Percentiles rank a stretch among this genome's conserved stretches.
Evolutionary conservation across 2,888 invertebrate genomes (phyloP).

Genomic region (Neoaliturus tenellus): DNA sequence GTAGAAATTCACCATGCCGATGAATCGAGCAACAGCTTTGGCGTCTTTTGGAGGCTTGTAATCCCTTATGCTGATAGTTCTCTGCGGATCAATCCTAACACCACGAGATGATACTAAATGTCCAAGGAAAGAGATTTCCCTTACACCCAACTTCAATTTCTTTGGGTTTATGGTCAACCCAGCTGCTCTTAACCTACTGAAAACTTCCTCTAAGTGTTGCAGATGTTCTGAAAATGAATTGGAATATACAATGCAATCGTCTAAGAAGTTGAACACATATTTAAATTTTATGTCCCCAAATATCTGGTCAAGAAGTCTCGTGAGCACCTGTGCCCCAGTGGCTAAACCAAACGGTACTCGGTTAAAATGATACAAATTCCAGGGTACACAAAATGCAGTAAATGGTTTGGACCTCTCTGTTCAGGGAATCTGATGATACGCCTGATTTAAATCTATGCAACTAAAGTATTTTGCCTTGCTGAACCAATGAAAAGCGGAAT

Average conservation of each 20-base stretch:
- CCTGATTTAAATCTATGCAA: constrained; percentile 55
- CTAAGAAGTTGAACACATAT: constrained; percentile 59
- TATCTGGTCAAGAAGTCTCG: constrained; percentile 55
- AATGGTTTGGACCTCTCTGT: neutral
- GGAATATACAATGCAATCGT: constrained; percentile 57
- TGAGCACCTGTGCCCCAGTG: constrained; percentile 54
- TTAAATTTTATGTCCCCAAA: constrained; percentile 59
- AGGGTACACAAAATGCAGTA: constrained; percentile 53
- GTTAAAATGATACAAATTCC: constrained; percentile 51
- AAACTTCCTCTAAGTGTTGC: constrained; percentile 48
- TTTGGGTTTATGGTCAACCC: constrained; percentile 64
- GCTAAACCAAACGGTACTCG: constrained; percentile 59
- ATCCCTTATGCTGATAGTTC: constrained; percentile 55
- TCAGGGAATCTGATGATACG: constrained; percentile 59
- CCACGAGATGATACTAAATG: constrained; percentile 52
- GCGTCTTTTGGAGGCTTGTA: constrained; percentile 58
- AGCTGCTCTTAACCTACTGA: constrained; percentile 58
- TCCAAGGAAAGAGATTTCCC: constrained; percentile 55
- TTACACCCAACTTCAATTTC: constrained; percentile 40
- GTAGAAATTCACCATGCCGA: constrained; percentile 66
- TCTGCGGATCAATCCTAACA: constrained; percentile 59
- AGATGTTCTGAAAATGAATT: constrained; percentile 56
- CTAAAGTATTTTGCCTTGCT: constrained; percentile 46
- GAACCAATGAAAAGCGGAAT: constrained; percentile 43
- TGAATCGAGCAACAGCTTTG: constrained; percentile 62